These are phyloP conservation scores for Stramonita haemastoma DNA, from an alignment of 2,888 invertebrate genomes.

Conservation along the genomic window DNA sequence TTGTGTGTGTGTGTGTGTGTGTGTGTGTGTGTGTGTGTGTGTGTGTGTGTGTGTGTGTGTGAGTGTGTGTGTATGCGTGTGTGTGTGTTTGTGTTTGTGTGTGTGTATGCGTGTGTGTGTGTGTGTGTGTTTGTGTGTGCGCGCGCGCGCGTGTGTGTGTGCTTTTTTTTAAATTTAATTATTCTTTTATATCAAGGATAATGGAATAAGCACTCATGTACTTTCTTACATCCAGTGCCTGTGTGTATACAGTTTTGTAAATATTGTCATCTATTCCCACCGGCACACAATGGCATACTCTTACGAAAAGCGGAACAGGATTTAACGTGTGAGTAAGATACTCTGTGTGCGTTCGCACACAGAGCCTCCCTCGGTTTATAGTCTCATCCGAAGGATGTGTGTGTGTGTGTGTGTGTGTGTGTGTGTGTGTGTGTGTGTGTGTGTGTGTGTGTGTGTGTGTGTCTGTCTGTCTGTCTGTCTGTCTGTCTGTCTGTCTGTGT, in stretches of 20 bases:
- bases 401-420: background rate
- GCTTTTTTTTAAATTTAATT: too few relatives aligned
- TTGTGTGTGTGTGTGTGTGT: background rate
- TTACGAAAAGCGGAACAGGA: too few relatives aligned
- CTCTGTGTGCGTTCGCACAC: too few relatives aligned
- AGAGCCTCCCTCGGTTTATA: too few relatives aligned
- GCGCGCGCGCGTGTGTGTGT: background rate
- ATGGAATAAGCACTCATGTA: too few relatives aligned
- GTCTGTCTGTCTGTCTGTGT: background rate
- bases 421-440: background rate
- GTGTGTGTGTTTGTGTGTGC: background rate
- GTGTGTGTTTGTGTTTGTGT: background rate
- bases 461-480: background rate
- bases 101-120: background rate
- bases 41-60: background rate
- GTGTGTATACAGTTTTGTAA: too few relatives aligned
- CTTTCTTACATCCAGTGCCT: too few relatives aligned
- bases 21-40: slow-evolving; percentile 1
- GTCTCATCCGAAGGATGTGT: too few relatives aligned
- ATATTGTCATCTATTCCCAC: too few relatives aligned
- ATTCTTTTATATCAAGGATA: too few relatives aligned
- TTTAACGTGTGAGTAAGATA: too few relatives aligned
- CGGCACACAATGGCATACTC: too few relatives aligned
- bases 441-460: background rate
- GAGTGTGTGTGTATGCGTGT: background rate